Evolutionary conservation across 2,113 vertebrate genomes (phyloP), one percentile per base, ranked within the genome.

Genomic region (Pelobates fuscus): DNA sequence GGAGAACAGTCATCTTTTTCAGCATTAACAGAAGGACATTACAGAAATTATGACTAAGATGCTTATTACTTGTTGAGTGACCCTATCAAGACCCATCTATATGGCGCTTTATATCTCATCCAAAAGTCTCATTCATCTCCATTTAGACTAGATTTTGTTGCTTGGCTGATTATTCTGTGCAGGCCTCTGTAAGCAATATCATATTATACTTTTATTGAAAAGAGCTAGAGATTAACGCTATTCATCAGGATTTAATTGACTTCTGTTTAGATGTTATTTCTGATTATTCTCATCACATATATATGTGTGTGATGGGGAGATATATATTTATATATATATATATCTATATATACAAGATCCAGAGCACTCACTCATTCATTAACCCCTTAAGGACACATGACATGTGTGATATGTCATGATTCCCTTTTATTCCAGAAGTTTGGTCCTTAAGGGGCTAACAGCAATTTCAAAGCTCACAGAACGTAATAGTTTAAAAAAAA

Each of bases 21-120:
- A 64, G 71, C 80, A 83, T 32, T 79, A 73, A 44, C 73, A 81
- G 55, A n/a, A 69, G 69, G 67, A 32, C 17, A 63, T 44, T 20
- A 21, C 63, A 59, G 57, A 23, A 17, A 65, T 58, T 24, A 0
- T 5, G 62, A 69, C 29, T 63, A 26, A 46, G 25, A 14, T 67
- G 54, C 5, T 58, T 78, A 15, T 82, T 78, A 80, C 44, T 37
- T 37, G 26, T 32, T 23, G 21, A 78, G 11, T 75, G 72, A 60
- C 72, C 54, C 73, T 46, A 67, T 68, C 41, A 61, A 61, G 64
- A 61, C 49, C 24, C 41, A 61, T 77, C 55, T 46, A 25, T 43
- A 25, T 68, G 65, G 32, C 65, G 15, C n/a, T 24, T 11, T 32
- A 37, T 24, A 10, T 60, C 41, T 60, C 32, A 61, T 60, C 62